A percentile compares a stretch with the other conserved stretches of the same genome.
Evolutionary conservation across 2,113 vertebrate genomes (phyloP).

Genomic region (Condylura cristata): DNA sequence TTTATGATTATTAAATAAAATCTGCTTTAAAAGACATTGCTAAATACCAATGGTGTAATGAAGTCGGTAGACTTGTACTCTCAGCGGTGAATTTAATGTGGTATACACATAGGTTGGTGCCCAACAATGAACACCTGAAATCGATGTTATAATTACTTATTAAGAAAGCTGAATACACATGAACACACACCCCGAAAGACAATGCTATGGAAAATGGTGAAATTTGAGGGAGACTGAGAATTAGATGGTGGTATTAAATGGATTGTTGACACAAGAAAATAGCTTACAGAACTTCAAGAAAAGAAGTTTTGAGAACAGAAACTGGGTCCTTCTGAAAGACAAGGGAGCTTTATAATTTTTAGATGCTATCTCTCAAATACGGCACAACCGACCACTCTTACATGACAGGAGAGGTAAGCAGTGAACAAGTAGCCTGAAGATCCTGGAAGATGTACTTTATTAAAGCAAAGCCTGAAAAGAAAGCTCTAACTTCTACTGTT

Average conservation of each 20-base stretch:
- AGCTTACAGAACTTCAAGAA: neutral
- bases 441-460: neutral
- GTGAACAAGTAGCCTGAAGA: neutral
- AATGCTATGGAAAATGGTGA: too few species aligned
- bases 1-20: too few species aligned
- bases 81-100: too few species aligned
- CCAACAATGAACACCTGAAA: too few species aligned
- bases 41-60: too few species aligned
- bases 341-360: neutral
- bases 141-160: too few species aligned
- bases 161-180: too few species aligned
- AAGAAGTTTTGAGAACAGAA: neutral
- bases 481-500: neutral
- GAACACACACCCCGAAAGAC: too few species aligned
- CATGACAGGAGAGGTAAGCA: neutral
- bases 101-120: too few species aligned
- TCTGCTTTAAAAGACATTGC: too few species aligned
- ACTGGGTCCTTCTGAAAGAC: neutral
- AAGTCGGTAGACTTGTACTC: too few species aligned
- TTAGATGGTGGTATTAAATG: neutral
- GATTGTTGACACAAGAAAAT: neutral
- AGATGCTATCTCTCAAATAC: neutral
- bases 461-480: neutral
- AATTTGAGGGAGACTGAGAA: neutral
- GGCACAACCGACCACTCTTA: neutral